Evolutionary conservation across 1,140 invertebrate species (phyloP).

Genomic region (Tribolium madens): DNA sequence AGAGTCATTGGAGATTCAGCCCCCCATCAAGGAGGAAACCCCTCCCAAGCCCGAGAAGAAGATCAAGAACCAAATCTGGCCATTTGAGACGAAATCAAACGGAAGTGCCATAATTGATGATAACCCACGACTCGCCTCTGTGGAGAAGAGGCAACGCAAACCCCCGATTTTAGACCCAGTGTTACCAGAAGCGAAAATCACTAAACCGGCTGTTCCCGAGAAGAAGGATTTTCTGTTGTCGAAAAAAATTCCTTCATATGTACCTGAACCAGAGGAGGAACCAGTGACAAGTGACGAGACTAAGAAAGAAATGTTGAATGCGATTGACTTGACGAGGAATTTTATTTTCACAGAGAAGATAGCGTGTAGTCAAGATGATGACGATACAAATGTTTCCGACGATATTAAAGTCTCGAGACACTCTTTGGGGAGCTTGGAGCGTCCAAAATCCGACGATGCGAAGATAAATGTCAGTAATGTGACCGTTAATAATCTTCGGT

Average conservation of each 20-base stretch:
- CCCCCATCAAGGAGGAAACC: slow-evolving; percentile 39
- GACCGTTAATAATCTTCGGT: slow-evolving; percentile 47
- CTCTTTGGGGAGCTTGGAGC: slow-evolving; percentile 70
- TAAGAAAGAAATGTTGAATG: slow-evolving; percentile 8
- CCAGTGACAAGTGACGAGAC: slow-evolving; percentile 15
- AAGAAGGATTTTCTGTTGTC: slow-evolving; percentile 6
- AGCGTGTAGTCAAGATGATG: slow-evolving; percentile 38
- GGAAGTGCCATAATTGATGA: slow-evolving; percentile 13
- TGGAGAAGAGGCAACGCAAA: slow-evolving; percentile 7
- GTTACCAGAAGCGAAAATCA: slow-evolving; percentile 7
- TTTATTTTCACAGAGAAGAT: slow-evolving; percentile 60
- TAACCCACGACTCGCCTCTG: neutral
- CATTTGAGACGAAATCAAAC: slow-evolving; percentile 6
- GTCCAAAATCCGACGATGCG: slow-evolving; percentile 67
- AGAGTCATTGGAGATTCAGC: slow-evolving; percentile 54
- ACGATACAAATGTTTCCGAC: slow-evolving; percentile 71
- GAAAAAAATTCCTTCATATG: neutral
- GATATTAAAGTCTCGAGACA: slow-evolving; percentile 72
- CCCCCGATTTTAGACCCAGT: slow-evolving; percentile 6
- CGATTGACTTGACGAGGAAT: slow-evolving; percentile 45
- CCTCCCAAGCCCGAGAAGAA: slow-evolving; percentile 37
- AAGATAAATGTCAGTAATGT: slow-evolving; percentile 63
- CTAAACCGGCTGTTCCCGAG: slow-evolving; percentile 1
- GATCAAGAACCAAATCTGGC: slow-evolving; percentile 52
- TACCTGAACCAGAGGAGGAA: slow-evolving; percentile 7